Percentiles rank a stretch among this genome's conserved stretches.
phyloP scores from a whole-genome alignment of 2,797 vertebrate species.

The Smutsia gigantea region DNA sequence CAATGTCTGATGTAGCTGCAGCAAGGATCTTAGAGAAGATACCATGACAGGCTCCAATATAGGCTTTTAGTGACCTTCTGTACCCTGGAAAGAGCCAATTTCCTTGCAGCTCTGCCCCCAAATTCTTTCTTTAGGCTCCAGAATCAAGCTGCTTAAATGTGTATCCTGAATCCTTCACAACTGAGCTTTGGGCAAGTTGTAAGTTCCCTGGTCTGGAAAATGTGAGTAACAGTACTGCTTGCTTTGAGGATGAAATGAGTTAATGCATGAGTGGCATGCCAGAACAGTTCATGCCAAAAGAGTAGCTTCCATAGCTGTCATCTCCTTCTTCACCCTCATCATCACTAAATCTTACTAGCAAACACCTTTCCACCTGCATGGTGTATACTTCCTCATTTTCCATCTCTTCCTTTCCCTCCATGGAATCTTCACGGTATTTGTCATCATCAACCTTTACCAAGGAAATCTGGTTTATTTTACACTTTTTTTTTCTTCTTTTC shows the following conservation, averaged over 20 bases:
- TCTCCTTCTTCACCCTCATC: background rate
- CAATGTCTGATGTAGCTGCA: background rate
- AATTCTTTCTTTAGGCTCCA: background rate
- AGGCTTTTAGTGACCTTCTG: background rate
- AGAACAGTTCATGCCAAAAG: background rate
- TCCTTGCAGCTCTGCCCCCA: background rate
- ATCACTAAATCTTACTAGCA: background rate
- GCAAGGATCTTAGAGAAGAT: background rate
- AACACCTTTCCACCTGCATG: background rate
- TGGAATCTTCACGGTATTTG: background rate
- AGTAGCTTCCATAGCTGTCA: background rate
- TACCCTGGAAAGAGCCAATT: background rate
- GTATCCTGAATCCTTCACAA: background rate
- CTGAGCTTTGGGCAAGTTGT: background rate
- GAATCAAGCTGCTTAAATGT: background rate
- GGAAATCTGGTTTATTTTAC: background rate
- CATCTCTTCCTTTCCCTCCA: background rate
- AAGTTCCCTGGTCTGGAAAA: background rate
- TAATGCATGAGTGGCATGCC: background rate
- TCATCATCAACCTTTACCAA: background rate
- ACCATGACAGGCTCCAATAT: too few relatives aligned
- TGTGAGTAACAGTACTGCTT: background rate
- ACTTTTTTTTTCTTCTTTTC: background rate
- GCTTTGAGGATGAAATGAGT: background rate
- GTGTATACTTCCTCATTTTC: accelerated